Evolutionary conservation across 35 echinoderm and acorn worm genomes (phyloP), one percentile per base, ranked within the genome.

Genomic region (Hemicentrotus pulcherrimus): DNA sequence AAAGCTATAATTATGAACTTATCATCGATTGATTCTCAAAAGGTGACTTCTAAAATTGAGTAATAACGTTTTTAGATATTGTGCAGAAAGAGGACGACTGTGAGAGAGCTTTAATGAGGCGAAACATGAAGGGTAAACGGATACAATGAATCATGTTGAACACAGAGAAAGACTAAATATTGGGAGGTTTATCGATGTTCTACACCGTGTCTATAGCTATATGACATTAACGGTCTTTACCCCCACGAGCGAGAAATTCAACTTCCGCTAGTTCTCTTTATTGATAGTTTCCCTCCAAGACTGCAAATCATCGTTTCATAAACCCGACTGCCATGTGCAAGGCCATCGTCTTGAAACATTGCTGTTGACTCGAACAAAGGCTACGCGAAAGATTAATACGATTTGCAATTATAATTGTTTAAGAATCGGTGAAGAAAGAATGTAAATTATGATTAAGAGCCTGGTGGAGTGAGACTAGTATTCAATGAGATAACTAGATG

Each of bases 61-160:
- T 5, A 7, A 78, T 28, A 78, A 4, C 22, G 65, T 7, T 78
- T 55, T 55, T 11, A 55, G 15, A 12, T 11, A n/a, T 78, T 78
- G 6, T 78, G 65, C 19, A 28, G 65, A 78, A 78, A 78, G 19
- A 30, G 65, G 4, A 6, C 19, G 22, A n/a, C 65, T 4, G 52
- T 59, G 65, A 78, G 65, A 28, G 65, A 78, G 65, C 65, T 78
- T 78, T 78, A 78, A 78, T 78, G 22, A 28, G 24, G 28, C 19
- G 19, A 78, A 78, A 78, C 65, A n/a, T 22, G 65, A 24, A 78
- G 24, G 24, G 65, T 78, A 78, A 78, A 28, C 65, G 65, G 65
- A 78, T 78, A 78, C 65, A 78, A 78, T 78, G 65, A 78, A 78
- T 78, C 65, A 78, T 78, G 65, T 78, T 78, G 65, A 78, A 78